Evolutionary conservation across 2,888 invertebrate genomes (phyloP).

Genomic region (Drosophila anceps): DNA sequence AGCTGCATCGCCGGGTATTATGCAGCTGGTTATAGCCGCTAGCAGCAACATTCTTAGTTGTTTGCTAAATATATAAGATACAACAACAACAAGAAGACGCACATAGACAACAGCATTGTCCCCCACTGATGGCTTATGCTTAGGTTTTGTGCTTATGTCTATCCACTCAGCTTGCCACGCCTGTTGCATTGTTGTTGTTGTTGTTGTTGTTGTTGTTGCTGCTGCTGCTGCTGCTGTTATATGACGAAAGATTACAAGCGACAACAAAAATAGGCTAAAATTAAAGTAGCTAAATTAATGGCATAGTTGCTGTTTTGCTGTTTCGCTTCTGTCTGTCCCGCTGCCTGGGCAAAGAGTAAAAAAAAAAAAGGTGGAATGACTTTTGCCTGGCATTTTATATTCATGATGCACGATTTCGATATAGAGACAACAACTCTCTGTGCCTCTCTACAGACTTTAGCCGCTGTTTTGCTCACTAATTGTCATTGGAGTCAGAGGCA

Average conservation of each 20-base stretch:
- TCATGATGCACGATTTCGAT: conserved; percentile 58
- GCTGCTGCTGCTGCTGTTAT: conserved; percentile 45
- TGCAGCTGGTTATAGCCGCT: neutral
- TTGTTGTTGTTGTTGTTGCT: conserved; percentile 11
- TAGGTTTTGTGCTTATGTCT: conserved; percentile 23
- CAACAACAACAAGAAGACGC: conserved; percentile 6
- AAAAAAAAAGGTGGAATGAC: conserved; percentile 62
- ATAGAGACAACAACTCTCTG: conserved; percentile 36
- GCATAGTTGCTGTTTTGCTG: conserved; percentile 51
- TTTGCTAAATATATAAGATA: conserved; percentile 11
- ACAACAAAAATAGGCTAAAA: conserved; percentile 72
- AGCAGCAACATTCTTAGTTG: neutral
- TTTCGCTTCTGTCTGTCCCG: neutral
- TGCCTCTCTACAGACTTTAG: neutral
- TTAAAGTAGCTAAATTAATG: conserved; percentile 72
- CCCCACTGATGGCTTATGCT: conserved; percentile 16
- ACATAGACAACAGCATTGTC: conserved; percentile 7
- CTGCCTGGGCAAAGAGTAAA: neutral
- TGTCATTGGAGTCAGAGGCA: conserved; percentile 49
- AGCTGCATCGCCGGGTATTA: neutral
- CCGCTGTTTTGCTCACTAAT: conserved; percentile 53
- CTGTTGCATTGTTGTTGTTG: conserved; percentile 26
- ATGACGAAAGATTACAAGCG: conserved; percentile 73
- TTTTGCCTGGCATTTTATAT: conserved; percentile 40
- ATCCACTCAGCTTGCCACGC: conserved; percentile 12